Conservation (phyloP, 2,888 invertebrate species). For the Drosophila cognata region DNA sequence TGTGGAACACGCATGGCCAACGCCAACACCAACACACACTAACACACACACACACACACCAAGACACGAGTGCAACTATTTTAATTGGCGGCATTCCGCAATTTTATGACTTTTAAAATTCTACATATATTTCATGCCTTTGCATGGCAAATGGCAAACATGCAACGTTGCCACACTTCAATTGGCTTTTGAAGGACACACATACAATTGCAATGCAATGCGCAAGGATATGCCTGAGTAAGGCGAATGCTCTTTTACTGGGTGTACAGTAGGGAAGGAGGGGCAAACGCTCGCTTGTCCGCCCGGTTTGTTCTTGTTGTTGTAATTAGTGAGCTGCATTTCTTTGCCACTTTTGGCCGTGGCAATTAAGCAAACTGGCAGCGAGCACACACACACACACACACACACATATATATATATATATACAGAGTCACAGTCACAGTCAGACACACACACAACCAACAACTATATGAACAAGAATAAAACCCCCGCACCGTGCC, state of each 20-base stretch:
- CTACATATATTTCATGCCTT: slow-evolving; percentile 77
- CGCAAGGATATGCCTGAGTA: slow-evolving; percentile 55
- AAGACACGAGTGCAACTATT: slow-evolving; percentile 72
- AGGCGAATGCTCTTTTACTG: background rate
- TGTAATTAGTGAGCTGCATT: slow-evolving; percentile 77
- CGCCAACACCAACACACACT: slow-evolving; percentile 35
- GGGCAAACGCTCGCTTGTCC: slow-evolving; percentile 37
- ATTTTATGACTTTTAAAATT: slow-evolving; percentile 83
- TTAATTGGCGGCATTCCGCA: slow-evolving; percentile 84
- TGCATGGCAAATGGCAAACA: slow-evolving; percentile 50
- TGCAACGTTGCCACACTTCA: slow-evolving; percentile 78
- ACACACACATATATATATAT: background rate
- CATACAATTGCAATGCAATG: slow-evolving; percentile 13
- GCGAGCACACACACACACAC: slow-evolving; percentile 19
- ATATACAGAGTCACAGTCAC: background rate
- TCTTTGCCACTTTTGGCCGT: slow-evolving; percentile 77
- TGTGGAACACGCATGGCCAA: slow-evolving; percentile 72
- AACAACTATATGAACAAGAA: slow-evolving; percentile 30
- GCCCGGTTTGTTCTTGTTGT: slow-evolving; percentile 64
- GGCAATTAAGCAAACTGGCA: slow-evolving; percentile 71
- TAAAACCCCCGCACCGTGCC: background rate
- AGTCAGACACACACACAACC: slow-evolving; percentile 22
- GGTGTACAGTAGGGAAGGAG: background rate
- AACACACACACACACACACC: slow-evolving; percentile 10
- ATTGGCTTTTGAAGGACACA: slow-evolving; percentile 75